Evolutionary conservation across 2,797 vertebrate genomes (phyloP).

Genomic region (Peromyscus aztecus): DNA sequence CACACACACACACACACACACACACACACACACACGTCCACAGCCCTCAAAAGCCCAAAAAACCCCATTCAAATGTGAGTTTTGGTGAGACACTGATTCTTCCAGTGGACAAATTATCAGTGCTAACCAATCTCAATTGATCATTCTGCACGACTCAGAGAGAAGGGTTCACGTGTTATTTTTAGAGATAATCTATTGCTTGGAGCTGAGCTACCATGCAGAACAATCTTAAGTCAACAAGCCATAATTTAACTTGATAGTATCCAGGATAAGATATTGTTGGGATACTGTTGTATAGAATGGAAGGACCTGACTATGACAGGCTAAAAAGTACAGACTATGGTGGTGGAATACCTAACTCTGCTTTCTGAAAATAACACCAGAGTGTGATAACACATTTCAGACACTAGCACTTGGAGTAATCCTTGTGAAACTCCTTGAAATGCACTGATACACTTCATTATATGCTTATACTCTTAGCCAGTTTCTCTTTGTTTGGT

Average conservation of each 20-base stretch:
- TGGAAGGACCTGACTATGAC: background rate
- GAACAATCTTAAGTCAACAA: background rate
- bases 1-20: no score
- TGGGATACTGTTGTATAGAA: background rate
- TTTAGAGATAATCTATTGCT: background rate
- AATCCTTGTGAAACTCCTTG: background rate
- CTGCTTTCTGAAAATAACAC: background rate
- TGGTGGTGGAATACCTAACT: background rate
- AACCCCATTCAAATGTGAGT: no score
- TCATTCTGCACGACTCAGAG: background rate
- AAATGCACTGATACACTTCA: background rate
- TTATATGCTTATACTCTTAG: background rate
- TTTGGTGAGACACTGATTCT: no score
- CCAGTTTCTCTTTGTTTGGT: background rate
- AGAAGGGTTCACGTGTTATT: background rate
- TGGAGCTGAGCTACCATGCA: background rate
- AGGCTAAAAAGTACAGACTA: background rate
- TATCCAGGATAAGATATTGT: background rate
- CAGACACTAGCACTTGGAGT: background rate
- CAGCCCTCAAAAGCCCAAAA: no score
- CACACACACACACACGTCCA: no score
- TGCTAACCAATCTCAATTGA: background rate
- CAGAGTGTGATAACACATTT: background rate
- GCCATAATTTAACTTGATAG: background rate
- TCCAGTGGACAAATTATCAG: background rate